These are phyloP conservation scores for Podilymbus podiceps DNA, from an alignment of 2,113 vertebrate species.

Conservation along the genomic window DNA sequence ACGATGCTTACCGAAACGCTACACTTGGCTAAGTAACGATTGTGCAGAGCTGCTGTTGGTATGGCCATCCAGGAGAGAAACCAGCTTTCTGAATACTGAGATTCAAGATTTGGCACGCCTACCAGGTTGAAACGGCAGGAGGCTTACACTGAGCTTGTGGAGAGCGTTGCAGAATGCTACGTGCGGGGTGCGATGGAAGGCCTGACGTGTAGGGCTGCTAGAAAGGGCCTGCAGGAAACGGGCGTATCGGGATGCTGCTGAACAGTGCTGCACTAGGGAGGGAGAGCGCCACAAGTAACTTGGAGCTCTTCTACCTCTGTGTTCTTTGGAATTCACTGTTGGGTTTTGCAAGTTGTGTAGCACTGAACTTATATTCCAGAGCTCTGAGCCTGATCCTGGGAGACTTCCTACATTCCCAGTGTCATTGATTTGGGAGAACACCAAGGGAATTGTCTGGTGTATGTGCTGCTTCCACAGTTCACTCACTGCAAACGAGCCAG, in stretches of 20 bases:
- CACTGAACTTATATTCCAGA: neutral
- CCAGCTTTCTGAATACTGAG: neutral
- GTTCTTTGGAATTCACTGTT: neutral
- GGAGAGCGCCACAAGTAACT: neutral
- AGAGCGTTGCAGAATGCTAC: neutral
- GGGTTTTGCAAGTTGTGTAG: neutral
- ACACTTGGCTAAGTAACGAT: rapidly evolving
- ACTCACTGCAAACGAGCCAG: neutral
- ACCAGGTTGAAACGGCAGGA: neutral
- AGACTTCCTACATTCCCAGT: neutral
- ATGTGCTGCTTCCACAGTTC: neutral
- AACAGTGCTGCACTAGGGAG: neutral
- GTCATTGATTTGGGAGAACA: neutral
- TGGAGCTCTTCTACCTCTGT: neutral
- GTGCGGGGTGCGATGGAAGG: neutral
- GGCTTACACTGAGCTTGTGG: neutral
- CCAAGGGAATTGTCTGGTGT: neutral
- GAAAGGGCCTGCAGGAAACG: neutral
- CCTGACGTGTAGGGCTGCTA: neutral
- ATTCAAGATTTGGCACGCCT: neutral
- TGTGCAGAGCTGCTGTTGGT: neutral
- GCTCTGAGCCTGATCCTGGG: neutral
- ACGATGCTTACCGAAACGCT: rapidly evolving
- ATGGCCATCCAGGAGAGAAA: neutral
- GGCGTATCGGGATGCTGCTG: neutral